Conservation (phyloP, 2,797 vertebrate genomes). For the Octomys mimax region DNA sequence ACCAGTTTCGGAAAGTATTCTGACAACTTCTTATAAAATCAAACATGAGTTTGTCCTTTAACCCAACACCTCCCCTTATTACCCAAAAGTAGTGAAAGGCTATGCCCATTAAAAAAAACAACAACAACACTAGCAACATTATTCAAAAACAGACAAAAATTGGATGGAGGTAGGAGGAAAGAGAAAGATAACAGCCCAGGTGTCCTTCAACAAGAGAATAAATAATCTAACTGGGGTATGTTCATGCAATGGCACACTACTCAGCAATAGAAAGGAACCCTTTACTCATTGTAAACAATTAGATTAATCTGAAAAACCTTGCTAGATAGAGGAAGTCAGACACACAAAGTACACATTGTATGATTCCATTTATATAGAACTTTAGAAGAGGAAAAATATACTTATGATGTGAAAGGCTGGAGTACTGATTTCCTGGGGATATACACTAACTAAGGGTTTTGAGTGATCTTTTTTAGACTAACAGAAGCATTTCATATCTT, state of each 20-base stretch:
- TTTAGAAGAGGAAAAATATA: neutral
- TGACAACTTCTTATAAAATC: neutral
- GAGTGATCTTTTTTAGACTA: neutral
- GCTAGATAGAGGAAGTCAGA: neutral
- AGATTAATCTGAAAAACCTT: neutral
- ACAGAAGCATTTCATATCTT: neutral
- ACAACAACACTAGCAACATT: neutral
- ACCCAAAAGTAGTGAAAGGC: neutral
- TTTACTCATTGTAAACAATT: neutral
- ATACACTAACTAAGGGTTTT: too few relatives aligned
- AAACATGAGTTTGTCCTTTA: neutral
- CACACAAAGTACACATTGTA: fast-evolving
- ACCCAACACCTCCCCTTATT: neutral
- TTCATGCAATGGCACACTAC: neutral
- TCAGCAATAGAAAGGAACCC: neutral
- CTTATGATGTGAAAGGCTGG: neutral
- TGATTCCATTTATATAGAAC: neutral
- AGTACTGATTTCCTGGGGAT: neutral
- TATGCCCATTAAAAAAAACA: neutral
- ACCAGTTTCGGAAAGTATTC: neutral
- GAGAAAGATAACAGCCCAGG: fast-evolving
- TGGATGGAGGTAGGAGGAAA: neutral
- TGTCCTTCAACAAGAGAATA: neutral
- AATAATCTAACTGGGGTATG: neutral
- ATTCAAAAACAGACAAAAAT: neutral